Evolutionary conservation across 2,113 vertebrate genomes (phyloP).

Genomic region (Mus musculus): DNA sequence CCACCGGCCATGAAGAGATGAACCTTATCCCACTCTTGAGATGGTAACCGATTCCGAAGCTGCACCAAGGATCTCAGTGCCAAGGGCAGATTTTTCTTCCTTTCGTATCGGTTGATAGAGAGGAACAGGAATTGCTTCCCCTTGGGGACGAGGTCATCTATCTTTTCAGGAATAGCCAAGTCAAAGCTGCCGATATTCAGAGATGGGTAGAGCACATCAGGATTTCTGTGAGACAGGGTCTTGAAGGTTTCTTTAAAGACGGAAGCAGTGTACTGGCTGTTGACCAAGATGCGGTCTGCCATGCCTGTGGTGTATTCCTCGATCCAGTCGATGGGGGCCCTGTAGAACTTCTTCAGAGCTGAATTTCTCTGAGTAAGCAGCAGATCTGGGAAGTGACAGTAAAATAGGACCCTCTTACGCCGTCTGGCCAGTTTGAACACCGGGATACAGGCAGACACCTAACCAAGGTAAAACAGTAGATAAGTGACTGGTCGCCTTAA

Average conservation of each 20-base stretch:
- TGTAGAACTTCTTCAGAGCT: slow-evolving; percentile 91
- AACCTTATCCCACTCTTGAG: slow-evolving; percentile 87
- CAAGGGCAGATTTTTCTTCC: slow-evolving; percentile 95
- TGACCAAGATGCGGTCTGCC: slow-evolving; percentile 97
- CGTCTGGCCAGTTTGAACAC: slow-evolving; percentile 92
- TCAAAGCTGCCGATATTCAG: slow-evolving; percentile 93
- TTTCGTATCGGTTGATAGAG: slow-evolving; percentile 97
- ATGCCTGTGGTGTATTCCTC: slow-evolving; percentile 97
- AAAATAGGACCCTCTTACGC: slow-evolving; percentile 96
- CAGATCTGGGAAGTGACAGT: slow-evolving; percentile 98
- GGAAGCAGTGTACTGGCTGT: slow-evolving; percentile 94
- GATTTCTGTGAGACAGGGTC: slow-evolving; percentile 89
- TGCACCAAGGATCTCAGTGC: slow-evolving; percentile 90
- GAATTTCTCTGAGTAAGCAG: slow-evolving; percentile 93
- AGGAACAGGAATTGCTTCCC: slow-evolving; percentile 92
- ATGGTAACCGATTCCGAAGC: slow-evolving; percentile 87
- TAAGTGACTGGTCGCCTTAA: background rate
- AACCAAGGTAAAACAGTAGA: slow-evolving; percentile 51
- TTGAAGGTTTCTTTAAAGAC: slow-evolving; percentile 95
- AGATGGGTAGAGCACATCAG: slow-evolving; percentile 95
- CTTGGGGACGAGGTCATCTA: slow-evolving; percentile 88
- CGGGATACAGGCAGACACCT: slow-evolving; percentile 98
- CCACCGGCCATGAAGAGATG: slow-evolving; percentile 96
- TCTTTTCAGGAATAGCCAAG: slow-evolving; percentile 82
- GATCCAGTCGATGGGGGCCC: slow-evolving; percentile 93